phyloP scores from a whole-genome alignment of 2,888 invertebrate genomes.

The Drosophila eohydei region DNA sequence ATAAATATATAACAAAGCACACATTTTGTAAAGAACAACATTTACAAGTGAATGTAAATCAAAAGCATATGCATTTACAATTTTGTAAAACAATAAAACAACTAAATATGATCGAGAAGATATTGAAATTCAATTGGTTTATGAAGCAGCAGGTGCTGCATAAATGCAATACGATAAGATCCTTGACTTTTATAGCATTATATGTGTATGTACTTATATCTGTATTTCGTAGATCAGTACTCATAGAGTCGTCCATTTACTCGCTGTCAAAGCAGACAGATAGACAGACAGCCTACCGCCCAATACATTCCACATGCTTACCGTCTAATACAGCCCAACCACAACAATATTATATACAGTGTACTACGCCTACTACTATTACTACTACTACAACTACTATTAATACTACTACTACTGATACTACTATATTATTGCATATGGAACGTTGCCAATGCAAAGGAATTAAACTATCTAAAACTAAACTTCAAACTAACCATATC shows the following conservation, averaged over 20 bases:
- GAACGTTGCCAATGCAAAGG: slow-evolving; percentile 10
- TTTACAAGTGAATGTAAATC: slow-evolving; percentile 42
- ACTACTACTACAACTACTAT: background rate
- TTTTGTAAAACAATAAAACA: slow-evolving; percentile 64
- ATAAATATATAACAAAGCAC: background rate
- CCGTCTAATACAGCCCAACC: slow-evolving; percentile 15
- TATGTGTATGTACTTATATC: slow-evolving; percentile 16
- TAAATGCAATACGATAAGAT: slow-evolving; percentile 23
- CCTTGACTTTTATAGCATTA: slow-evolving; percentile 24
- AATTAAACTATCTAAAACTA: slow-evolving; percentile 22
- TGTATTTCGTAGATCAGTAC: slow-evolving; percentile 32
- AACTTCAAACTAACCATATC: slow-evolving; percentile 56
- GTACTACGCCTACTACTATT: slow-evolving; percentile 3
- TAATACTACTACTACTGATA: background rate
- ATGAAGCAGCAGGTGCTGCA: slow-evolving; percentile 15
- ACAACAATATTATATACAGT: slow-evolving; percentile 11
- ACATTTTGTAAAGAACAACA: slow-evolving; percentile 44
- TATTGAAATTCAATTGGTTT: slow-evolving; percentile 43
- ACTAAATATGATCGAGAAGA: slow-evolving; percentile 54
- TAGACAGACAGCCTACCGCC: slow-evolving; percentile 4
- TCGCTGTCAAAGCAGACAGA: slow-evolving; percentile 13
- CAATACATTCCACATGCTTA: slow-evolving; percentile 44
- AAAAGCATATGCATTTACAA: slow-evolving; percentile 60
- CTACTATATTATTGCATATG: slow-evolving; percentile 20
- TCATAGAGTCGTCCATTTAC: slow-evolving; percentile 53